Percentiles rank a stretch among this genome's conserved stretches.
Evolutionary conservation across 2,888 invertebrate species (phyloP).

Genomic region (Strigamia crassipes): DNA sequence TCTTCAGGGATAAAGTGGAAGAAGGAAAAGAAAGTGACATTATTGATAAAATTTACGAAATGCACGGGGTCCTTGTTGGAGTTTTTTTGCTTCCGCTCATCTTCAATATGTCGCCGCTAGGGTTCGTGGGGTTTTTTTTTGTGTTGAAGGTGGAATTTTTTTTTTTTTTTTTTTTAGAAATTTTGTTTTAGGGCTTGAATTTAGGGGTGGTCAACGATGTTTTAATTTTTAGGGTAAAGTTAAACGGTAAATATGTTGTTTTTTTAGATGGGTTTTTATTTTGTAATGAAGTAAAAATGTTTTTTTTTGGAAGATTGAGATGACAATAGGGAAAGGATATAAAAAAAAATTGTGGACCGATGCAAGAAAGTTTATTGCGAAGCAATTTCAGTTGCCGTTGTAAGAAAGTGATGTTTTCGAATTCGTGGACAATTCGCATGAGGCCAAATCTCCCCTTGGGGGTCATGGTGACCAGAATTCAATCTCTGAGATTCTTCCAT

Average conservation of each 20-base stretch:
- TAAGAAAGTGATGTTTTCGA: slow-evolving; percentile 42
- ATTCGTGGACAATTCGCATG: slow-evolving; percentile 42
- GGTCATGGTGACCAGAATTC: slow-evolving; percentile 42
- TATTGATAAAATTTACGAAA: slow-evolving; percentile 10
- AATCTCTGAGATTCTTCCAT: slow-evolving; percentile 35
- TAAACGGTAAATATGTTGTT: not conserved
- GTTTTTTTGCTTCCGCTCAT: not conserved
- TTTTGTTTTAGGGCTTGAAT: too few species aligned
- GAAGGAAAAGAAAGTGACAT: slow-evolving; percentile 28
- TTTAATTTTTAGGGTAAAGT: too few species aligned
- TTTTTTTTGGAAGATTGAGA: not conserved
- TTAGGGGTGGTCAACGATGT: too few species aligned
- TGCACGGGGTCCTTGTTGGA: not conserved
- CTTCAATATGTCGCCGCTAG: not conserved
- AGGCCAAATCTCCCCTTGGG: slow-evolving; percentile 29
- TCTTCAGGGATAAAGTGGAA: not conserved
- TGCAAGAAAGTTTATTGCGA: slow-evolving; percentile 39
- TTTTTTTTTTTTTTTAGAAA: not conserved
- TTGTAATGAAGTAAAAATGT: not conserved
- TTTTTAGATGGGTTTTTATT: not conserved
- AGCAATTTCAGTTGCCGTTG: slow-evolving; percentile 35
- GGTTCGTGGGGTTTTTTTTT: not conserved
- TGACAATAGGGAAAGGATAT: not conserved
- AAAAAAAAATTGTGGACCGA: slow-evolving; percentile 34
- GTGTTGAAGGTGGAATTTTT: too few species aligned